Percentiles rank a stretch among this genome's conserved stretches.
Evolutionary conservation across 2,888 invertebrate species (phyloP).

Genomic region (Vanessa cardui): DNA sequence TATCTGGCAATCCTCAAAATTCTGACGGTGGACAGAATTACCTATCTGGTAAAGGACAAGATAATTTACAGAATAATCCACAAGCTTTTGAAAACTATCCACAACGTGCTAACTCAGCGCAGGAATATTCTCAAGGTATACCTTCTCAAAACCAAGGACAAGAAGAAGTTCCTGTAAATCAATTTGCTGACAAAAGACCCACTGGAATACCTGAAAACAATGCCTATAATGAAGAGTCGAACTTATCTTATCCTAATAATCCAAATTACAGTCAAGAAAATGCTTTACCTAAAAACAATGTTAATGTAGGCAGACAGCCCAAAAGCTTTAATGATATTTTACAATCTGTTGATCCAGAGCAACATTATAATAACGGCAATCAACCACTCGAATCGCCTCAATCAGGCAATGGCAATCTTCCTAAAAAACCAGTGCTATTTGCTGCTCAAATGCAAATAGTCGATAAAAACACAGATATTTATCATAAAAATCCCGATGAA

Average conservation of each 20-base stretch:
- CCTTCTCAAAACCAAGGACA: slow-evolving; percentile 1
- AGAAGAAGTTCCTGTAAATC: background rate
- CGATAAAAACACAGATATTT: slow-evolving; percentile 73
- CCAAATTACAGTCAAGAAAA: background rate
- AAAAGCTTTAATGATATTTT: slow-evolving; percentile 35
- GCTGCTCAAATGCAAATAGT: slow-evolving; percentile 77
- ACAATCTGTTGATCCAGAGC: slow-evolving; percentile 31
- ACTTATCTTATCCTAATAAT: slow-evolving; percentile 11
- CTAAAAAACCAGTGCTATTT: slow-evolving; percentile 61
- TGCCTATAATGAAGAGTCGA: slow-evolving; percentile 3
- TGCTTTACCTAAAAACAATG: background rate
- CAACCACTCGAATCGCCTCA: slow-evolving; percentile 18
- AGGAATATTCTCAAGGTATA: slow-evolving; percentile 5
- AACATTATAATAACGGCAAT: slow-evolving; percentile 30
- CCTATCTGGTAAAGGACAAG: slow-evolving; percentile 4
- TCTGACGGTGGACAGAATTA: slow-evolving; percentile 1
- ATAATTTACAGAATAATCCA: slow-evolving; percentile 4
- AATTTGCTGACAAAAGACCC: background rate
- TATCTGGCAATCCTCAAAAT: slow-evolving; percentile 24
- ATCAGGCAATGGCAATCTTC: slow-evolving; percentile 19
- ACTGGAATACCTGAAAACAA: background rate
- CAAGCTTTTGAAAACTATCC: slow-evolving; percentile 7
- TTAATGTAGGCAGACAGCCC: slow-evolving; percentile 24
- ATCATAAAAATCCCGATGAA: slow-evolving; percentile 72
- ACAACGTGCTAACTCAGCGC: background rate